Evolutionary conservation across 2,888 invertebrate species (phyloP), one percentile per base, ranked within the genome.

Genomic region (Agrotis puta): DNA sequence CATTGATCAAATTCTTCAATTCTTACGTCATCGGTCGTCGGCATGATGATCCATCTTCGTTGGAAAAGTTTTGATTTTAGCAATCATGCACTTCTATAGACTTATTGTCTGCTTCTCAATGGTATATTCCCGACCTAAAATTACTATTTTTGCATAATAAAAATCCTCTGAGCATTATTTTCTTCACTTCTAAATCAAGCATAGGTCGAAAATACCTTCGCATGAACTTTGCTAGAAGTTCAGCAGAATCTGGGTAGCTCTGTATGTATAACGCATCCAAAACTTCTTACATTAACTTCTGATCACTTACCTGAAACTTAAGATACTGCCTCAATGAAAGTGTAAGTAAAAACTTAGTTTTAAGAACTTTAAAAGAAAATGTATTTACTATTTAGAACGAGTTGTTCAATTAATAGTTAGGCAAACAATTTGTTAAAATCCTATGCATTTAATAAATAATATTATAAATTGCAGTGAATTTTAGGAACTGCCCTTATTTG

Each of bases 1-100:
- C 33, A 50, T 80, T 20, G 0, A 61, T 57, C 45, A 48, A 75
- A 62, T 62, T 70, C 45, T 70, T 54, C 16, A 5, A 53, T 11
- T 0, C 13, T 59, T 56, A 53, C 65, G 51, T 65, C 62, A 64
- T 59, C 6, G n/a, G n/a, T 50, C 50, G 62, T 79, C 65, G 24
- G 53, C 24, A 18, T 59, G 50, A 50, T 20, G 14, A 45, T 14
- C 9, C 18, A 70, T 51, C 7, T 27, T 61, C 39, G 33, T 20
- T 16, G 7, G n/a, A 54, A 61, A 61, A 47, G 13, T 18, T 57
- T 39, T 16, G 18, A 48, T 39, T 24, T 1, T 61, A 53, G 13
- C 7, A 2, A 53, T 24, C 56, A 22, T 63, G 39, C 72, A 47
- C 6, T 59, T 62, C 11, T 18, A 50, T n/a, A 16, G 39, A 47